Conservation (phyloP, 1,140 invertebrate species). For the silkworm (Bombyx mori) region DNA sequence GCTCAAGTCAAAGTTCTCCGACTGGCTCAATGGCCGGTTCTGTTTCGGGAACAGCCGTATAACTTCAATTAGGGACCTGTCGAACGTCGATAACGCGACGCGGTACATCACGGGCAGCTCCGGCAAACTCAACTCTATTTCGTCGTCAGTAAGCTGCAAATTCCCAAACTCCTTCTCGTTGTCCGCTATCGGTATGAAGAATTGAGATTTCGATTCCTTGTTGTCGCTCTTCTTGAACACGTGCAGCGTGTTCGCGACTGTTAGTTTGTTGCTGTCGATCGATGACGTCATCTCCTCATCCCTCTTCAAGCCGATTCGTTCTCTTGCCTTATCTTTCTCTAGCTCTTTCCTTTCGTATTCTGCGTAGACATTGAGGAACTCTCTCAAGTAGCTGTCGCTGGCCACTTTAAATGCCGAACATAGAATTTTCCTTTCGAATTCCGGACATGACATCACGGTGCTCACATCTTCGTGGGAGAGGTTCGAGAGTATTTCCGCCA, state of each 20-base stretch:
- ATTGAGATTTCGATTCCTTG: slow-evolving; percentile 63
- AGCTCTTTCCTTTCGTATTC: slow-evolving; percentile 44
- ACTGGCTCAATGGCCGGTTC: slow-evolving; percentile 63
- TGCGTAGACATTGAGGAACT: slow-evolving; percentile 44
- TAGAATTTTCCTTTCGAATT: slow-evolving; percentile 55
- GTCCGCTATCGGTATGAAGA: slow-evolving; percentile 62
- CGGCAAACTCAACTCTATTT: slow-evolving; percentile 46
- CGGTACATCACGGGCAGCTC: slow-evolving; percentile 53
- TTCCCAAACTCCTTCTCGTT: slow-evolving; percentile 53
- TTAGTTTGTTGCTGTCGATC: slow-evolving; percentile 60
- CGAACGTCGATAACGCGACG: slow-evolving; percentile 35
- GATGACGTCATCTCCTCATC: slow-evolving; percentile 48
- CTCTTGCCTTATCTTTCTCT: slow-evolving; percentile 39
- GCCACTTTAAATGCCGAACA: slow-evolving; percentile 41
- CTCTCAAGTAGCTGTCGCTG: slow-evolving; percentile 42
- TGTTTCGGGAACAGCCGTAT: slow-evolving; percentile 62
- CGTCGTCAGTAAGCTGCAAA: slow-evolving; percentile 49
- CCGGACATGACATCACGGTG: slow-evolving; percentile 43
- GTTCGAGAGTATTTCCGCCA: slow-evolving; percentile 40
- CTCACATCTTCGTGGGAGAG: slow-evolving; percentile 41
- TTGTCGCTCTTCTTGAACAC: slow-evolving; percentile 60
- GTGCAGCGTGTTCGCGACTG: slow-evolving; percentile 50
- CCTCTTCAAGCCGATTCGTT: slow-evolving; percentile 37
- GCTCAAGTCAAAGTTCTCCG: slow-evolving; percentile 56
- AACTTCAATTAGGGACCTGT: slow-evolving; percentile 54